phyloP scores from a whole-genome alignment of 2,888 invertebrate genomes.

The Volucella inflata region DNA sequence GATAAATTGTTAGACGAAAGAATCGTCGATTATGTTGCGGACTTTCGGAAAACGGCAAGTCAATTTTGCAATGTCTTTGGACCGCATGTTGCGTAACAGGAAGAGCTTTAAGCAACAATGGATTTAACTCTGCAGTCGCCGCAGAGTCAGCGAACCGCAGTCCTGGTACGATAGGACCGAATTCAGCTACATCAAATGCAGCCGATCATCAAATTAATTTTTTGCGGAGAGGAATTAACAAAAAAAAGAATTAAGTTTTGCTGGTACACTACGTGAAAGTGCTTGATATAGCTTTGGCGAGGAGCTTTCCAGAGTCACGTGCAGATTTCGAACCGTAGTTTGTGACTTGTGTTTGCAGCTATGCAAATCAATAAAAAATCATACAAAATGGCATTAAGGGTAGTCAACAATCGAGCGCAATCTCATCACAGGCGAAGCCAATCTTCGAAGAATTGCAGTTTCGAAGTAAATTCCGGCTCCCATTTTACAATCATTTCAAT shows the following conservation, averaged over 20 bases:
- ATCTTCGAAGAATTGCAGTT: slow-evolving; percentile 20
- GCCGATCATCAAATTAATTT: slow-evolving; percentile 25
- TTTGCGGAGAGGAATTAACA: slow-evolving; percentile 1
- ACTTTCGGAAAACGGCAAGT: slow-evolving; percentile 83
- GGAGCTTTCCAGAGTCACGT: slow-evolving; percentile 5
- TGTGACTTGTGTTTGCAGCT: slow-evolving; percentile 17
- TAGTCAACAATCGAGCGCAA: slow-evolving; percentile 11
- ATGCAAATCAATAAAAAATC: slow-evolving; percentile 37
- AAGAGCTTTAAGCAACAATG: slow-evolving; percentile 27
- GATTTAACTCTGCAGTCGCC: slow-evolving; percentile 22
- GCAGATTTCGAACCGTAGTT: slow-evolving; percentile 15
- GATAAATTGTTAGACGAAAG: slow-evolving; percentile 27
- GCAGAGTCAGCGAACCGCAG: slow-evolving; percentile 25
- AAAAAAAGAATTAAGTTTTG: slow-evolving; percentile 5
- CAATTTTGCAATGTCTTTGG: slow-evolving; percentile 77
- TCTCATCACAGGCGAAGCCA: slow-evolving; percentile 3
- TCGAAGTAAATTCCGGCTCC: slow-evolving; percentile 32
- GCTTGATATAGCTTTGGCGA: slow-evolving; percentile 26
- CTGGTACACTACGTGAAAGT: background rate
- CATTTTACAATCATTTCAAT: slow-evolving; percentile 25
- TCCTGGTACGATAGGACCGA: slow-evolving; percentile 15
- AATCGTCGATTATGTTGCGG: slow-evolving; percentile 40
- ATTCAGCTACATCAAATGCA: slow-evolving; percentile 12
- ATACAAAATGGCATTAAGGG: too few relatives aligned
- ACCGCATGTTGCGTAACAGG: slow-evolving; percentile 31